Evolutionary conservation across 2,888 invertebrate genomes (phyloP), one percentile per base, ranked within the genome.

Genomic region (Melinaea marsaeus): DNA sequence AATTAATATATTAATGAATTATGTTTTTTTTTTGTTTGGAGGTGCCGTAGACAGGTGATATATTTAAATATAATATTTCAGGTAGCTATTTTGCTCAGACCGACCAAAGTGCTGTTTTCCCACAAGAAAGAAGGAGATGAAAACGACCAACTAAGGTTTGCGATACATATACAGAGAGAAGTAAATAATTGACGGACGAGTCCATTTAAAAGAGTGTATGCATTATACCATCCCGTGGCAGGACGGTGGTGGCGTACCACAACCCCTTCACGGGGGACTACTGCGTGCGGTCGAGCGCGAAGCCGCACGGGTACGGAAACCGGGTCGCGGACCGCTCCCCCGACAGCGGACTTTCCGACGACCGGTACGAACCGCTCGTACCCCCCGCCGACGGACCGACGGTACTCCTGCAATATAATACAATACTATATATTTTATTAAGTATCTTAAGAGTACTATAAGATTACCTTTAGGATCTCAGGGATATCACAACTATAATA

Each of bases 181-280:
- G 22, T 22, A 22, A 22, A 22, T 22, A 22, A 22, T 22, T 22
- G 22, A 22, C 22, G 22, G 22, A 22, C 22, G 22, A 22, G 22
- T 22, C 22, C 22, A 22, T 22, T 22, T 22, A 22, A 22, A 22
- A 46, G 33, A 48, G 13, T 35, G n/a, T n/a, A 33, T 57, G 13
- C 55, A 33, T 33, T 4, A 13, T 33, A 9, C 55, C 13, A 13
- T 60, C 66, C 64, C 22, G 22, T 22, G 22, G 4, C 73, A 90
- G 90, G 67, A 88, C 87, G 0, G 89, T 89, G n/a, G 89, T 89
- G 2, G 89, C 90, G 0, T 90, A 90, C 75, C 86, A 80, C 67
- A 88, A 90, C 64, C 90, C 90, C 0, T 86, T 90, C 64, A 88
- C 89, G 0, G 90, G 90, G 0, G 87, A 89, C 73, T 90, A 88